Evolutionary conservation across 2,113 vertebrate species (phyloP), one percentile per base, ranked within the genome.

Genomic region (Ornithorhynchus anatinus): DNA sequence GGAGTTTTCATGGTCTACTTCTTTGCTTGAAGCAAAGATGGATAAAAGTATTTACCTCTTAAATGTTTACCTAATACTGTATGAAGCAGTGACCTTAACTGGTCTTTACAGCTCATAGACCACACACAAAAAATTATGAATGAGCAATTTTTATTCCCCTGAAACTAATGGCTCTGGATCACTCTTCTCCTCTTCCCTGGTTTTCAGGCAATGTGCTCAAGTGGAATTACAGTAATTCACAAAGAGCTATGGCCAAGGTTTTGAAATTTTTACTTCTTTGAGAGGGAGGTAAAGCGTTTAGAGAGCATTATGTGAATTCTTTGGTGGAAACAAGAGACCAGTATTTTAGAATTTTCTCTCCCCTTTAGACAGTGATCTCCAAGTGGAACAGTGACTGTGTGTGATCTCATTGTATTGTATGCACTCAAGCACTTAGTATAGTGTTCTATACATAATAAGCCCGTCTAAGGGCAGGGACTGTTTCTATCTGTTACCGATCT

Each of bases 1-100:
- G 71, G 84, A 91, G 88, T 88, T 86, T 92, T 93, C 89, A 92
- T 87, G 91, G 89, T 93, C 90, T 88, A 82, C 77, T 92, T 91
- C 82, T 88, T 87, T 58, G 79, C 87, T 92, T 59, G 75, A 72
- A 92, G 88, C 78, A 84, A 89, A 91, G 80, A 88, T 86, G 67
- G 61, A 81, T 78, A 83, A 79, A 91, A 88, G 75, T 92, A 91
- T 92, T 92, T 92, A 90, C 81, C 78, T 89, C 80, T 87, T 89
- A 92, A 89, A 89, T 88, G 80, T 93, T 93, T 92, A 88, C 84
- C 62, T 88, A 88, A 89, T 84, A 70, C 63, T 82, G 58, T 89
- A 84, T 81, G 86, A 91, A 85, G 74, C 82, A 59, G 52, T 92
- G 89, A 90, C 80, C 87, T 91, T 84, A 91, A 89, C 73, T 87